Evolutionary conservation across 2,888 invertebrate species (phyloP).

Genomic region (Leucophenga montana): DNA sequence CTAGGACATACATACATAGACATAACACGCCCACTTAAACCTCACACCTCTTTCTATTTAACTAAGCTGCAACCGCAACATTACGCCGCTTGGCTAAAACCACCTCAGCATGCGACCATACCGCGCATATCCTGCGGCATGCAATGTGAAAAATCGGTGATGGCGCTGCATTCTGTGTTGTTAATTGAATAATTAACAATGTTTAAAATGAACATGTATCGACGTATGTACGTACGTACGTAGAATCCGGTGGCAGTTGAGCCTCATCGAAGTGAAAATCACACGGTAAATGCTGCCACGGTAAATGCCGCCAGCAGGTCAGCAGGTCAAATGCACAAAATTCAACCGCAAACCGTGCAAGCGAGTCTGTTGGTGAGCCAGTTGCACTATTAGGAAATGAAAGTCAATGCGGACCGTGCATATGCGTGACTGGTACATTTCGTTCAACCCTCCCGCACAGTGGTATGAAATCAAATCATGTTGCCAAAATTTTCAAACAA

Average conservation of each 20-base stretch:
- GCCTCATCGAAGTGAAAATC: not conserved
- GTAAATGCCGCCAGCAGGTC: slow-evolving; percentile 44
- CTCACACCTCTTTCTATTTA: too few relatives aligned
- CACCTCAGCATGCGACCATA: too few relatives aligned
- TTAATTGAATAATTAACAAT: slow-evolving; percentile 68
- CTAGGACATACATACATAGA: too few relatives aligned
- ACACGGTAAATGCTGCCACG: not conserved
- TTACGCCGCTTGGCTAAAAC: too few relatives aligned
- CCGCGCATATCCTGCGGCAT: too few relatives aligned
- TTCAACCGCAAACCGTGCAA: slow-evolving; percentile 40
- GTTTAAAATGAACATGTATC: slow-evolving; percentile 54
- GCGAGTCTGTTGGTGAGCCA: slow-evolving; percentile 10
- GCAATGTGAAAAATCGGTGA: too few relatives aligned
- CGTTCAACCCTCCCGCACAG: too few relatives aligned
- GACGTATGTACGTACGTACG: too few relatives aligned
- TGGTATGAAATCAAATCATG: not conserved
- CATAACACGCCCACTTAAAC: too few relatives aligned
- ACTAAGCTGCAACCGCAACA: too few relatives aligned
- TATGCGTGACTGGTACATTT: slow-evolving; percentile 4
- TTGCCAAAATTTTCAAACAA: not conserved
- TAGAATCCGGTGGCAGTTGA: too few relatives aligned
- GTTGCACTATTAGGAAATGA: not conserved
- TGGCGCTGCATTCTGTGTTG: slow-evolving; percentile 36
- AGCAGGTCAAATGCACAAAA: slow-evolving; percentile 59
- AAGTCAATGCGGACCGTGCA: too few relatives aligned